A percentile compares a stretch with the other conserved stretches of the same genome.
Conservation (phyloP, 2,888 invertebrate genomes). For the Chironomus riparius region DNA sequence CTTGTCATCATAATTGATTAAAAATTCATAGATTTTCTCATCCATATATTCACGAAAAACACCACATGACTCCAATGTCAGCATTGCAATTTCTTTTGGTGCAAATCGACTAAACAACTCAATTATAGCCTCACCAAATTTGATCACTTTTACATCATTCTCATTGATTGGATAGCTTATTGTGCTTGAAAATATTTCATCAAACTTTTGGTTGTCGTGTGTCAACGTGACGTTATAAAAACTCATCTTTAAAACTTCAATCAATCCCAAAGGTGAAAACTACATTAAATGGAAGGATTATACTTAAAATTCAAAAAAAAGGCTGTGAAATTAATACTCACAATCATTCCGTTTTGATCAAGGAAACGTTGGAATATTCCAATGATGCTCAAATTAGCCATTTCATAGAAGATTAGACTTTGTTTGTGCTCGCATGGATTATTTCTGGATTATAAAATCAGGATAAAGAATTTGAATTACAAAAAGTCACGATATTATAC, state of each 20-base stretch:
- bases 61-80: constrained; percentile 45
- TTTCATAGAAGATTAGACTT: neutral
- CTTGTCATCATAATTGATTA: constrained; percentile 31
- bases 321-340: no score
- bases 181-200: constrained; percentile 16
- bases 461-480: neutral
- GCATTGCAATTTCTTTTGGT: constrained; percentile 43
- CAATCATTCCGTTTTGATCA: constrained; percentile 7
- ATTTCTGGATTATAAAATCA: neutral
- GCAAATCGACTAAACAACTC: constrained; percentile 41
- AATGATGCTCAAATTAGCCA: constrained; percentile 15
- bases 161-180: neutral
- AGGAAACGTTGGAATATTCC: constrained; percentile 1
- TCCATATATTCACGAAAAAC: constrained; percentile 49
- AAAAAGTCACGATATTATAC: neutral
- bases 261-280: neutral
- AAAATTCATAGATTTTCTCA: constrained; percentile 46
- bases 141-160: constrained; percentile 31
- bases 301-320: no score
- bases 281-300: neutral
- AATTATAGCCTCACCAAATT: constrained; percentile 40
- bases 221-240: neutral
- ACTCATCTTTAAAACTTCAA: neutral
- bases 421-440: neutral
- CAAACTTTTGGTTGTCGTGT: constrained; percentile 6